phyloP scores from a whole-genome alignment of 2,113 vertebrate species.

The Chaetodon trifascialis region DNA sequence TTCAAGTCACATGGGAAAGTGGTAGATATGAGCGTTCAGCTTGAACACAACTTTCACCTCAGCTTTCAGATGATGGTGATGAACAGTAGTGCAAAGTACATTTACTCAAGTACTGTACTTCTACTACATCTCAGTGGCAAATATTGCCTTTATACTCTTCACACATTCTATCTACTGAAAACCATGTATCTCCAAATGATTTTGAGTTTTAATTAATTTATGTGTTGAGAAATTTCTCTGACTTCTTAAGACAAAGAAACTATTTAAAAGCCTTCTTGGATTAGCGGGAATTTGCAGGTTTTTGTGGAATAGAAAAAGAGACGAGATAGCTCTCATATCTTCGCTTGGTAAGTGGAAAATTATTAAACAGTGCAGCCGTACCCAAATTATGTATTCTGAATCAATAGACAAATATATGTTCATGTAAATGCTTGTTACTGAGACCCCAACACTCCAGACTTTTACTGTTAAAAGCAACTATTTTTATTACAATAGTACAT shows the following conservation, averaged over 20 bases:
- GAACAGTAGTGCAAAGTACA: neutral
- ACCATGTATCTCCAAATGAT: too few species aligned
- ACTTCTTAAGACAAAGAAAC: too few species aligned
- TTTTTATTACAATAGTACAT: slow-evolving; percentile 86
- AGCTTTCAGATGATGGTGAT: neutral
- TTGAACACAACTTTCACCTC: neutral
- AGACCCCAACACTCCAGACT: slow-evolving; percentile 19
- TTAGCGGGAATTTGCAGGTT: too few species aligned
- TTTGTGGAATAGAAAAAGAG: too few species aligned
- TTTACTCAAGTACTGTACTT: neutral
- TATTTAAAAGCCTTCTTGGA: too few species aligned
- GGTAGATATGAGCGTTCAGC: slow-evolving; percentile 3
- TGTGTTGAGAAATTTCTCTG: too few species aligned
- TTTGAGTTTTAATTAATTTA: too few species aligned
- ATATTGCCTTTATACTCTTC: neutral
- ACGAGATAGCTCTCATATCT: too few species aligned
- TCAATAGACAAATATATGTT: neutral
- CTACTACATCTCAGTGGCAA: neutral
- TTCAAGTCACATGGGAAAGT: slow-evolving; percentile 50
- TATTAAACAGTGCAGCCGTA: neutral
- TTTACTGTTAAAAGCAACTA: slow-evolving; percentile 79
- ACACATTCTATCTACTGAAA: too few species aligned
- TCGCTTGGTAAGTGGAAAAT: too few species aligned
- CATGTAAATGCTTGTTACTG: neutral
- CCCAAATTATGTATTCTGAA: neutral